Conservation (phyloP, 2,888 invertebrate species). For the Tryphoninae sp. region DNA sequence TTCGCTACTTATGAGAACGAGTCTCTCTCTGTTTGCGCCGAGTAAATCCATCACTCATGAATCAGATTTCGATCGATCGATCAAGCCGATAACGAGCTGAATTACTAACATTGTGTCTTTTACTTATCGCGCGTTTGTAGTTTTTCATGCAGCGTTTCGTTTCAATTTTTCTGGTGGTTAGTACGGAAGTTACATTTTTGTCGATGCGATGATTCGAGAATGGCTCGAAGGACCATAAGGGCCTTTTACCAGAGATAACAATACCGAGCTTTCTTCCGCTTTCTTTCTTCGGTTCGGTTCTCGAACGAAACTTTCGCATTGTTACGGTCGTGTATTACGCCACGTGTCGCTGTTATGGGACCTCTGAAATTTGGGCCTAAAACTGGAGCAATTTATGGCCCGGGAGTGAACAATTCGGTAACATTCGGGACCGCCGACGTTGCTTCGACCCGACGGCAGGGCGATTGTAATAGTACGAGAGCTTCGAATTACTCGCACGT, state of each 20-base stretch:
- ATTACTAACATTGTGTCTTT: constrained; percentile 4
- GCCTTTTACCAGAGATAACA: constrained; percentile 49
- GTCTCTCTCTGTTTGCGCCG: constrained; percentile 21
- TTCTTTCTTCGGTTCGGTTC: constrained; percentile 48
- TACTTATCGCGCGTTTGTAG: not conserved
- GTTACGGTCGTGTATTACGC: constrained; percentile 48
- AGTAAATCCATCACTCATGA: constrained; percentile 61
- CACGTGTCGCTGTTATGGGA: constrained; percentile 72
- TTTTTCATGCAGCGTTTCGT: constrained; percentile 22
- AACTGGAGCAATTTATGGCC: constrained; percentile 79
- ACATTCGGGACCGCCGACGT: constrained; percentile 69
- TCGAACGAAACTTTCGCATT: constrained; percentile 35
- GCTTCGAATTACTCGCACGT: constrained; percentile 73
- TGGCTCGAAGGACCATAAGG: constrained; percentile 44
- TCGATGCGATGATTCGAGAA: not conserved
- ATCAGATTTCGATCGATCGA: constrained; percentile 68
- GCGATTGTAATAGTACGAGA: constrained; percentile 50
- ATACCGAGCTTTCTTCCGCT: constrained; percentile 32
- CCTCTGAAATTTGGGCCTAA: constrained; percentile 68
- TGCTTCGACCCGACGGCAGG: constrained; percentile 60
- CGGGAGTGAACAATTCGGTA: constrained; percentile 69
- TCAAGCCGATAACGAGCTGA: constrained; percentile 57
- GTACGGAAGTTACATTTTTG: constrained; percentile 7
- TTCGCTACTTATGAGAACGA: constrained; percentile 64
- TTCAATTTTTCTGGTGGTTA: constrained; percentile 20